Percentiles rank a stretch among this genome's conserved stretches.
Conservation (phyloP, 1,140 invertebrate genomes). For the Brachionus paranguensis region DNA sequence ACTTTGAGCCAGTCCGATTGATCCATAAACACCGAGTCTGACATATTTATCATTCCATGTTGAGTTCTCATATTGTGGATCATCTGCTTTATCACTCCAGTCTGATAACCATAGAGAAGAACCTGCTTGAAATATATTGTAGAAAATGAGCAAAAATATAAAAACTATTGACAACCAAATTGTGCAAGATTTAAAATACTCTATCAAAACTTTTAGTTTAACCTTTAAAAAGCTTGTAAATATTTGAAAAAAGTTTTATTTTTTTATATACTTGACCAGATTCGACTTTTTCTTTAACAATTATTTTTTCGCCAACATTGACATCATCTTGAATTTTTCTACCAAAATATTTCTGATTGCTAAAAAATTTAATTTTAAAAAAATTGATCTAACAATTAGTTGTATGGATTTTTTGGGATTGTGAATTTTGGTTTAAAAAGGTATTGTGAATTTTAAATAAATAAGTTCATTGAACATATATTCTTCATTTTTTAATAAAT, state of each 20-base stretch:
- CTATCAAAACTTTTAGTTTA: not conserved
- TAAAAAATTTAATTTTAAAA: not conserved
- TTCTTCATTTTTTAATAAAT: too few relatives aligned
- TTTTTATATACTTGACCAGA: not conserved
- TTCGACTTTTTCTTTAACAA: slow-evolving; percentile 39
- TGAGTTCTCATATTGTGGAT: not conserved
- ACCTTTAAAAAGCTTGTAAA: not conserved
- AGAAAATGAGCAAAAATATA: not conserved
- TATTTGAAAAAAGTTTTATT: not conserved
- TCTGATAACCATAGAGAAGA: slow-evolving; percentile 18
- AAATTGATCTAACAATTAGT: not conserved
- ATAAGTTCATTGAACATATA: too few relatives aligned
- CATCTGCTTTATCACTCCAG: slow-evolving; percentile 36
- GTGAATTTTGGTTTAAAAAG: too few relatives aligned
- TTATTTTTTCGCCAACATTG: slow-evolving; percentile 4
- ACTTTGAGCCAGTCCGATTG: slow-evolving; percentile 38
- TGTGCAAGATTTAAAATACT: slow-evolving; percentile 28
- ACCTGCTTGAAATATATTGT: not conserved
- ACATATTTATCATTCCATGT: not conserved
- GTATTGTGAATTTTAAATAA: too few relatives aligned
- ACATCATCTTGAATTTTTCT: not conserved
- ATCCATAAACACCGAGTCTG: slow-evolving; percentile 47
- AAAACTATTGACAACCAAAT: not conserved
- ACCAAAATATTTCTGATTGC: not conserved
- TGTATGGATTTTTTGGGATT: not conserved